These are phyloP conservation scores for Pheucticus melanocephalus DNA, from an alignment of 2,113 vertebrate genomes.

Conservation along the genomic window DNA sequence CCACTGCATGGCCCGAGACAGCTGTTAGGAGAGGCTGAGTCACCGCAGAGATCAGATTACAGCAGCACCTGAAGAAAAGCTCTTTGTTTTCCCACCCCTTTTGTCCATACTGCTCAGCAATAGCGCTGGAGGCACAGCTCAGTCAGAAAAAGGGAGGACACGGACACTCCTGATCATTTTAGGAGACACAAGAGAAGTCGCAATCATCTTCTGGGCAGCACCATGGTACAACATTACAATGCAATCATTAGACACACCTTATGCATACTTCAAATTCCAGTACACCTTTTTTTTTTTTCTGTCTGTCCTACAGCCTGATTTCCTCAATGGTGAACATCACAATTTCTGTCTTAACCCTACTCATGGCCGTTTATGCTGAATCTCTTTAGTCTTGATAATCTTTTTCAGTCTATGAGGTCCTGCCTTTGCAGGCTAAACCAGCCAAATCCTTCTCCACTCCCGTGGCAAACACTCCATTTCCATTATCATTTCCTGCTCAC, in stretches of 20 bases:
- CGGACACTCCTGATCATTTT: not conserved
- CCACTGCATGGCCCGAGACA: not conserved
- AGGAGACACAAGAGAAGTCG: not conserved
- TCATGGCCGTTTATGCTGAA: not conserved
- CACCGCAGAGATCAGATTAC: slow-evolving; percentile 58
- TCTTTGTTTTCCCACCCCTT: slow-evolving; percentile 53
- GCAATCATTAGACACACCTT: not conserved
- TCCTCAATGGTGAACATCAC: fast-evolving
- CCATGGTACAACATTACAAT: fast-evolving
- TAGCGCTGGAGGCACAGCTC: not conserved
- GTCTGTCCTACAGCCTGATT: not conserved
- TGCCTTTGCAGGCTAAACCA: not conserved
- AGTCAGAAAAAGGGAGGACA: not conserved
- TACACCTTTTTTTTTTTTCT: not conserved
- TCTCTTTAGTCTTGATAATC: not conserved
- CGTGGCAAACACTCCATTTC: not conserved
- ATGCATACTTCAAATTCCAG: not conserved
- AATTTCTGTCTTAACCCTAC: not conserved
- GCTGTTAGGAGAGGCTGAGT: slow-evolving; percentile 50
- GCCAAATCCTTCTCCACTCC: not conserved
- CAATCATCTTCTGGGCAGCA: not conserved
- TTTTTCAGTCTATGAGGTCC: not conserved
- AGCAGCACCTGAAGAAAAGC: slow-evolving; percentile 32
- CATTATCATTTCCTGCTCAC: not conserved
- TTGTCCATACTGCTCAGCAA: slow-evolving; percentile 4